These are phyloP conservation scores for Pristionchus mayeri DNA, from an alignment of 2,888 invertebrate genomes.

Conservation along the genomic window DNA sequence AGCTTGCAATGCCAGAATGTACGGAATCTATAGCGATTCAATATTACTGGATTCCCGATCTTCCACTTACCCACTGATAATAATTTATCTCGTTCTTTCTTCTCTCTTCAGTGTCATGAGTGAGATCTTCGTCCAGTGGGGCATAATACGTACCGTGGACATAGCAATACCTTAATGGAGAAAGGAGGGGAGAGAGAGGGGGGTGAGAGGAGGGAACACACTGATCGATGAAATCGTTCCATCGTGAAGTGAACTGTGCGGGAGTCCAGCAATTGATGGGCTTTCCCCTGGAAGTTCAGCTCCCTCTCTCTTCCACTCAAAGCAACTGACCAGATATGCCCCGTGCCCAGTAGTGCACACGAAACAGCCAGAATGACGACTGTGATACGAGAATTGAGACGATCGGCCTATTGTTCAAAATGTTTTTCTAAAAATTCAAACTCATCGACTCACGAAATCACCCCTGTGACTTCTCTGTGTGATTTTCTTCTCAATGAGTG, in stretches of 20 bases:
- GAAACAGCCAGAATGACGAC: constrained; percentile 70
- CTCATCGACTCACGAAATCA: background rate
- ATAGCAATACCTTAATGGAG: constrained; percentile 67
- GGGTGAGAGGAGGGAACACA: background rate
- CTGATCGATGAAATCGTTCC: constrained; percentile 55
- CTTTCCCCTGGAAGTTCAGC: constrained; percentile 70
- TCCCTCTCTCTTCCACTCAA: background rate
- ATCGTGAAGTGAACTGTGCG: constrained; percentile 72
- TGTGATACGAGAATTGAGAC: constrained; percentile 71
- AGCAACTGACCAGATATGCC: background rate
- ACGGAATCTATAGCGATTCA: constrained; percentile 66
- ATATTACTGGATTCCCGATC: background rate
- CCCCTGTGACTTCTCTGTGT: background rate
- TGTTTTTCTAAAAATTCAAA: background rate
- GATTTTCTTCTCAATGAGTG: background rate
- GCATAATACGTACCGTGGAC: constrained; percentile 75
- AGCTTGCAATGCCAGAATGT: constrained; percentile 73
- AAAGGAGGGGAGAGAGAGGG: background rate
- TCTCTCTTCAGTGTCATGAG: constrained; percentile 61
- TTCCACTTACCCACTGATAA: constrained; percentile 72
- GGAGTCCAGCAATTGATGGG: constrained; percentile 76
- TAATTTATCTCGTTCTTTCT: constrained; percentile 68
- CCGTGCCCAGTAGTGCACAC: constrained; percentile 62
- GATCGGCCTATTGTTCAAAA: constrained; percentile 67
- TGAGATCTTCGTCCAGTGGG: constrained; percentile 65